Evolutionary conservation across 1,140 invertebrate species (phyloP).

Genomic region (Philotrypesis tridentata): DNA sequence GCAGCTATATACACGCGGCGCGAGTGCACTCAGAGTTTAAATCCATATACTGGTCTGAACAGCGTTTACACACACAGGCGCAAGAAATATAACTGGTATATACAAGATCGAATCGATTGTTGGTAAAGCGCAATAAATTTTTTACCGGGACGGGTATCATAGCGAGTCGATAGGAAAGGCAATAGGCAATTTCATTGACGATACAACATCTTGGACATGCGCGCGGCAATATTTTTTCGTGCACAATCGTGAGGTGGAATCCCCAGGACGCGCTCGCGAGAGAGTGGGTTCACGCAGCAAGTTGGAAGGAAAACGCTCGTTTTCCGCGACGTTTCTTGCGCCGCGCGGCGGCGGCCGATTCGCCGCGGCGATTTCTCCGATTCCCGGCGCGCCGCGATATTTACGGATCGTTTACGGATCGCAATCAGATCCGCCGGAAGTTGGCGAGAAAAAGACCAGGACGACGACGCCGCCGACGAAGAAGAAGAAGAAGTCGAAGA

Average conservation of each 20-base stretch:
- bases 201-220: background rate
- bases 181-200: background rate
- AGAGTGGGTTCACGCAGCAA: background rate
- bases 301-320: background rate
- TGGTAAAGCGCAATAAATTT: background rate
- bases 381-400: slow-evolving; percentile 33
- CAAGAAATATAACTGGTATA: too few relatives aligned
- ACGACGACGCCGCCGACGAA: background rate
- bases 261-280: background rate
- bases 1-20: too few relatives aligned
- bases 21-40: too few relatives aligned
- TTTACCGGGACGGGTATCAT: background rate
- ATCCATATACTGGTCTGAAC: too few relatives aligned
- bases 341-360: background rate
- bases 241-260: too few relatives aligned
- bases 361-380: slow-evolving; percentile 38
- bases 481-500: background rate
- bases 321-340: slow-evolving; percentile 21
- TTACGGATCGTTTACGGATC: slow-evolving; percentile 43
- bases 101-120: too few relatives aligned
- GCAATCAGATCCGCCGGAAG: slow-evolving; percentile 36
- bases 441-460: background rate
- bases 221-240: background rate
- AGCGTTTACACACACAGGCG: too few relatives aligned
- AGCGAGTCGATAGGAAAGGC: background rate